Evolutionary conservation across 1,140 invertebrate genomes (phyloP).

Genomic region (Gryllus bimaculatus): DNA sequence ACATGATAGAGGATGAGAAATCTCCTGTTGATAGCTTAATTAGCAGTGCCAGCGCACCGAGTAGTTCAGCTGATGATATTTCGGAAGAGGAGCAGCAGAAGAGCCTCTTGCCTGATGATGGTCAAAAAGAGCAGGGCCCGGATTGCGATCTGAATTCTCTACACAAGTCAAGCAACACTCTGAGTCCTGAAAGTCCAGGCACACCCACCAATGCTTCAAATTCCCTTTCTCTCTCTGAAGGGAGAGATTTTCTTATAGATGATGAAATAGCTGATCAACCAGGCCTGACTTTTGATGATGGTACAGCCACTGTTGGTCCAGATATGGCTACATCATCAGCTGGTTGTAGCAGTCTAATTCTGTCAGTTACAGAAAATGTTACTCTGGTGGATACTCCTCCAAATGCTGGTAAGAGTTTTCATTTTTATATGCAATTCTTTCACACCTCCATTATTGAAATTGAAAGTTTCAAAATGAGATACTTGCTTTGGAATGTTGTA

Average conservation of each 20-base stretch:
- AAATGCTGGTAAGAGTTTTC: slow-evolving; percentile 30
- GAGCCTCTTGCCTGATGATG: not conserved
- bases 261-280: slow-evolving; percentile 88
- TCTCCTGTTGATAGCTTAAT: slow-evolving; percentile 22
- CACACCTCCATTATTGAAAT: too few species aligned
- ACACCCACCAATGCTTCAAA: slow-evolving; percentile 68
- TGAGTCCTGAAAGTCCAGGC: slow-evolving; percentile 42
- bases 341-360: slow-evolving; percentile 17
- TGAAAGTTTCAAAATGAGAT: too few species aligned
- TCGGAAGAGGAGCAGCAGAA: not conserved
- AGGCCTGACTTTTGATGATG: slow-evolving; percentile 59
- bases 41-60: slow-evolving; percentile 13
- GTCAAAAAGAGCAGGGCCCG: not conserved
- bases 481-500: too few species aligned
- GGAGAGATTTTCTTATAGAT: slow-evolving; percentile 67
- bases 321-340: slow-evolving; percentile 11
- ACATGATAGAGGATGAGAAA: slow-evolving; percentile 19
- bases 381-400: slow-evolving; percentile 29
- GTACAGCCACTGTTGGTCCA: slow-evolving; percentile 7
- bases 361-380: slow-evolving; percentile 14
- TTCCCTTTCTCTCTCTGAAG: slow-evolving; percentile 59
- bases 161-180: not conserved
- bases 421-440: not conserved
- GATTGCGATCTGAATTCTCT: not conserved
- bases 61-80: slow-evolving; percentile 8